Conservation (phyloP, 2,113 vertebrate species). For the Camelus dromedarius region DNA sequence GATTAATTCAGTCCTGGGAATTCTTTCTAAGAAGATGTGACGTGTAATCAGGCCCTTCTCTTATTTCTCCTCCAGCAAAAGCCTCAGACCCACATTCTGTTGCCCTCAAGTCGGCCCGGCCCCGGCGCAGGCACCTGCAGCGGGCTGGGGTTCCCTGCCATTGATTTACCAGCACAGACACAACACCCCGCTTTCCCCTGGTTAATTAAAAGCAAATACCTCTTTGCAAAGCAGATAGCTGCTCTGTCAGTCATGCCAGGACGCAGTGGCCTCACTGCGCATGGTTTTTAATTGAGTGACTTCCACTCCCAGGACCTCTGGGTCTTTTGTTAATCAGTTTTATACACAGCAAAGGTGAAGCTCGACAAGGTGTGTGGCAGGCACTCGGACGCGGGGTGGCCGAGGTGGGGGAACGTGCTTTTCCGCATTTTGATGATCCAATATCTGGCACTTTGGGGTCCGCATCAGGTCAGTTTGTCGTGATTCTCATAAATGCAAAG, state of each 20-base stretch:
- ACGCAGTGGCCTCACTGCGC: background rate
- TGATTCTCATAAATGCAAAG: background rate
- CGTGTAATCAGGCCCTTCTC: constrained; percentile 12
- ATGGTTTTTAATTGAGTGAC: background rate
- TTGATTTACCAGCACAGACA: background rate
- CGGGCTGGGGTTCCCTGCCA: background rate
- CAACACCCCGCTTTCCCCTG: background rate
- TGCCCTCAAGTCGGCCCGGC: background rate
- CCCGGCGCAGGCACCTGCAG: background rate
- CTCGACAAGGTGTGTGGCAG: background rate
- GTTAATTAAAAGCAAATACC: constrained; percentile 46
- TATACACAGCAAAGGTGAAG: background rate
- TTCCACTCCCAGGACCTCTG: background rate
- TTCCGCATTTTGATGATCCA: background rate
- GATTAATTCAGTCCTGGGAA: constrained; percentile 20
- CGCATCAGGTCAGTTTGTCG: too few species aligned
- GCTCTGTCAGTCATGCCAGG: background rate
- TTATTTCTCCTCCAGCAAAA: constrained; percentile 41
- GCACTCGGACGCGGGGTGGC: rapidly evolving
- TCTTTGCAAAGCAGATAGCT: background rate
- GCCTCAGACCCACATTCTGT: background rate
- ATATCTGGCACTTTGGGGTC: background rate
- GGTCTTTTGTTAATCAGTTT: constrained; percentile 2
- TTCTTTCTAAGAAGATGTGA: background rate
- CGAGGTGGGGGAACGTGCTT: background rate